Conservation (phyloP, 2,797 vertebrate species). For the Heteromormyrus szaboi region DNA sequence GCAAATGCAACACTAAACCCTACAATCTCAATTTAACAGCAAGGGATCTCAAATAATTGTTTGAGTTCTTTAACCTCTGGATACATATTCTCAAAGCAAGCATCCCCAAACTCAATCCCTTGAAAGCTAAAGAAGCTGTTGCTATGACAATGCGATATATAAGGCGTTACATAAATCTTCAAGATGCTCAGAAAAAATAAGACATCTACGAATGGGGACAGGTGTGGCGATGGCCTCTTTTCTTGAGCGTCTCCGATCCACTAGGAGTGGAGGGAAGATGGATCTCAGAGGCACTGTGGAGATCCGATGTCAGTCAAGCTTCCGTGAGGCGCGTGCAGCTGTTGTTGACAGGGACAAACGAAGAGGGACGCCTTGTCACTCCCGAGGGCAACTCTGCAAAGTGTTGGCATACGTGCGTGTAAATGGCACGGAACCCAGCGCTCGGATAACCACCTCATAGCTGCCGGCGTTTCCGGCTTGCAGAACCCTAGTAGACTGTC, state of each 20-base stretch:
- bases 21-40: neutral
- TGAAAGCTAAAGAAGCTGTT: conserved; percentile 8
- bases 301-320: neutral
- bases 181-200: neutral
- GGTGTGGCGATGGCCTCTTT: neutral
- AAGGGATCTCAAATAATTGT: neutral
- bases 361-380: neutral
- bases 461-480: conserved; percentile 3
- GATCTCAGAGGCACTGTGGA: neutral
- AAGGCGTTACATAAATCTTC: neutral
- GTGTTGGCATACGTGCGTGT: neutral
- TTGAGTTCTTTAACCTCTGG: neutral
- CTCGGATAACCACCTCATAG: conserved; percentile 7
- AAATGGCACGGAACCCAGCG: neutral
- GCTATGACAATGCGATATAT: neutral
- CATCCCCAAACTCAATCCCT: neutral
- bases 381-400: conserved; percentile 24
- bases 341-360: neutral
- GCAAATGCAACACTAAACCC: neutral
- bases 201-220: neutral
- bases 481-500: neutral
- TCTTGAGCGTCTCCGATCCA: neutral
- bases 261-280: neutral
- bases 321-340: neutral
- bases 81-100: neutral